Evolutionary conservation across 1,140 invertebrate genomes (phyloP), one percentile per base, ranked within the genome.

Genomic region (Leptinotarsa defecta): DNA sequence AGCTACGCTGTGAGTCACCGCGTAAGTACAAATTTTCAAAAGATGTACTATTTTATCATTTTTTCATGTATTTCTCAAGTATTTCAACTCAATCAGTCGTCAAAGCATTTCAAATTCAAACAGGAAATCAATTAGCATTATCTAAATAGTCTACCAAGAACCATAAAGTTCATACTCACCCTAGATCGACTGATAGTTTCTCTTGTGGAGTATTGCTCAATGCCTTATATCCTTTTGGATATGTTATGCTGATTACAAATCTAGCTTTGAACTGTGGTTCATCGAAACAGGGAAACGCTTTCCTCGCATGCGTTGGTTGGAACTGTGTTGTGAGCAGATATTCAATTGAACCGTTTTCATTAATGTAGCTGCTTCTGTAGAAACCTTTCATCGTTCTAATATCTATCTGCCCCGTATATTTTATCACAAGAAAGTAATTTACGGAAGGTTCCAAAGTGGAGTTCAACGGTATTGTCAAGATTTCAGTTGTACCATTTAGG

Each of bases 271-370:
- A 75, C 20, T 72, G 27, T 43, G 76, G 76, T 34, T 77, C 76
- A 61, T 77, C 76, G 22, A 74, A 75, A 34, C 76, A 77, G n/a
- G 76, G 76, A 62, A 77, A 77, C 4, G 57, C 76, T 52, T 75
- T 68, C 20, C 76, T 77, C 3, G 76, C 76, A 24, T 76, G 52
- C 15, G 48, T 72, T 15, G 78, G 67, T 69, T 81, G 71, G 49
- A 81, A 78, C 64, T 79, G 80, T 19, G 78, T 80, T 5, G 80
- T 74, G 1, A 74, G 27, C 68, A 81, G 70, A 57, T 83, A 89
- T 1, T 64, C 68, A 22, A 22, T 65, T 34, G 4, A 20, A 4
- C 61, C 63, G 48, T 67, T 67, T 52, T 71, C 73, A 24, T 67
- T 62, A 13, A 43, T 52, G 34, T 75, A 77, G 8, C 34, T 72